Percentiles rank a stretch among this genome's conserved stretches.
Conservation (phyloP, 2,888 invertebrate species). For the Oligia latruncula region DNA sequence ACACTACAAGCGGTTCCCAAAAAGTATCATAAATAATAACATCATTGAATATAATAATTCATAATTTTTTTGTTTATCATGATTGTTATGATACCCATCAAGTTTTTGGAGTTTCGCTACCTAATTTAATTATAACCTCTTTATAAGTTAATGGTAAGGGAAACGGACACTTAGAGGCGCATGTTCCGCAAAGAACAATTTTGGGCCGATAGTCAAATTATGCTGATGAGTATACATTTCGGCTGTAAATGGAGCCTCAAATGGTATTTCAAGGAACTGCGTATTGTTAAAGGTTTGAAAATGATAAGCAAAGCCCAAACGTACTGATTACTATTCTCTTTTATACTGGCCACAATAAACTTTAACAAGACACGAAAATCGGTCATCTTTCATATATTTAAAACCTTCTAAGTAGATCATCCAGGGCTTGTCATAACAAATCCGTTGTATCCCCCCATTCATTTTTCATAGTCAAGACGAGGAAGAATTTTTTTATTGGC, state of each 20-base stretch:
- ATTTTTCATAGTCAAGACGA: slow-evolving; percentile 63
- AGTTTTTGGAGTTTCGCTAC: no score
- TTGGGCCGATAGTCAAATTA: neutral
- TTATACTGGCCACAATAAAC: no score
- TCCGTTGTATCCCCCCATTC: slow-evolving; percentile 46
- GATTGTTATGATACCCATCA: no score
- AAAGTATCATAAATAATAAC: no score
- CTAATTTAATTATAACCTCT: no score
- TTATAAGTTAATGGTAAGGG: neutral
- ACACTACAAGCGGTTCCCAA: no score
- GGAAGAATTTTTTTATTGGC: slow-evolving; percentile 65
- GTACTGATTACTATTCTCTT: neutral
- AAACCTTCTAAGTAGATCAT: slow-evolving; percentile 32
- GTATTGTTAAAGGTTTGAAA: neutral
- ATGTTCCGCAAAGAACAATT: neutral
- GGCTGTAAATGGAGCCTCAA: no score
- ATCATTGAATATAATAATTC: no score
- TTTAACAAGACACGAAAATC: neutral
- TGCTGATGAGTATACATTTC: neutral
- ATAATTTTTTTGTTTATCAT: no score
- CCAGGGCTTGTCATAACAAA: slow-evolving; percentile 45
- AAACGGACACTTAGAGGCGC: neutral
- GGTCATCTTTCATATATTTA: neutral
- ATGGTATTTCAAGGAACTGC: neutral
- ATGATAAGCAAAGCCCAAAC: neutral